Conservation (phyloP, 92 coral and sea anemone species). For the Epizoanthus rinbou region DNA sequence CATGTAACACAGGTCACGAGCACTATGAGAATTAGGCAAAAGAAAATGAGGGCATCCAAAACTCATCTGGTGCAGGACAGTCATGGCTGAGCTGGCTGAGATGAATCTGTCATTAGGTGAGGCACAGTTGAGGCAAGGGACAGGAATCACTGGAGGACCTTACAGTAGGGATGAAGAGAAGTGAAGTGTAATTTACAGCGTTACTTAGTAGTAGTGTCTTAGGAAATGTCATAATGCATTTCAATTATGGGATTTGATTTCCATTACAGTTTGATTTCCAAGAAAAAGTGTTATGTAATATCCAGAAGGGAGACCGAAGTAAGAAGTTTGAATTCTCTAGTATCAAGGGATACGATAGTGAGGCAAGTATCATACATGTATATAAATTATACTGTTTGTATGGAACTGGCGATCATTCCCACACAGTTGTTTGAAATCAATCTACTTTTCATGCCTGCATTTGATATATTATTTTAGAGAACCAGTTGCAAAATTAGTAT, state of each 20-base stretch:
- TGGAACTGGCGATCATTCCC: neutral
- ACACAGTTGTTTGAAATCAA: neutral
- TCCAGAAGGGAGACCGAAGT: constrained; percentile 89
- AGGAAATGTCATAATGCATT: too few species aligned
- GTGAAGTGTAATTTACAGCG: too few species aligned
- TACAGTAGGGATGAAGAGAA: too few species aligned
- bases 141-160: too few species aligned
- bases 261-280: constrained; percentile 87
- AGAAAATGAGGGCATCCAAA: too few species aligned
- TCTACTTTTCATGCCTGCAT: neutral
- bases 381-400: neutral
- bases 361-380: constrained; percentile 57
- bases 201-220: neutral
- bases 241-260: neutral
- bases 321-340: constrained; percentile 85
- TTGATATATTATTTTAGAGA: neutral
- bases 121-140: too few species aligned
- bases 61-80: too few species aligned
- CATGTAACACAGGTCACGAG: too few species aligned
- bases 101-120: too few species aligned
- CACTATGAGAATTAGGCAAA: too few species aligned
- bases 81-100: too few species aligned
- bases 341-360: constrained; percentile 92
- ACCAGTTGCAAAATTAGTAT: neutral
- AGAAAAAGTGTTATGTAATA: constrained; percentile 89